A percentile compares a stretch with the other conserved stretches of the same genome.
Evolutionary conservation across 2,113 vertebrate genomes (phyloP).

Genomic region (Strix uralensis): DNA sequence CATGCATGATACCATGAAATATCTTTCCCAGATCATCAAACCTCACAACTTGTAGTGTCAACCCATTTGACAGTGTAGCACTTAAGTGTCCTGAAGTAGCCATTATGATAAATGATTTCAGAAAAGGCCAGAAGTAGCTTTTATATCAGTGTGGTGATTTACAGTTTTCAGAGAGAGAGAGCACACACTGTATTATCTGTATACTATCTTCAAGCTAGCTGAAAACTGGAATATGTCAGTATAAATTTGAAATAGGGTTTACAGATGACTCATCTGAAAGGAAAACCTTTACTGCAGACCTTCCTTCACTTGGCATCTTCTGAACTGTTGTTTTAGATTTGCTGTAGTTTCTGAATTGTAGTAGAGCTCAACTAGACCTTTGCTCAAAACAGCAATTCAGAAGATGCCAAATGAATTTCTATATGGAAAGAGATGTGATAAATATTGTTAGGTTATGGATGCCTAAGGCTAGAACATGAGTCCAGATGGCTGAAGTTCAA

Average conservation of each 20-base stretch:
- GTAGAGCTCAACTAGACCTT: background rate
- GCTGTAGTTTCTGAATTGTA: background rate
- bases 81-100: background rate
- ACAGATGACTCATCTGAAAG: background rate
- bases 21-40: background rate
- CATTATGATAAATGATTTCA: background rate
- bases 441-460: conserved; percentile 38
- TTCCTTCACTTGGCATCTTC: background rate
- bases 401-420: background rate
- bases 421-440: background rate
- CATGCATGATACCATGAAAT: accelerated
- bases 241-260: background rate
- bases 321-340: background rate
- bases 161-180: background rate
- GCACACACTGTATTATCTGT: background rate
- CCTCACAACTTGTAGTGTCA: background rate
- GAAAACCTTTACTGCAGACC: background rate
- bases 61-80: background rate
- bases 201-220: background rate
- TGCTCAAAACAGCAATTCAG: background rate
- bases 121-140: background rate
- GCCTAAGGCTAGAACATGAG: conserved; percentile 7
- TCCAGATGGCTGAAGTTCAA: conserved; percentile 37
- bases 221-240: background rate
- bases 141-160: background rate